Conservation (phyloP, 2,888 invertebrate genomes). For the Polietes domitor region DNA sequence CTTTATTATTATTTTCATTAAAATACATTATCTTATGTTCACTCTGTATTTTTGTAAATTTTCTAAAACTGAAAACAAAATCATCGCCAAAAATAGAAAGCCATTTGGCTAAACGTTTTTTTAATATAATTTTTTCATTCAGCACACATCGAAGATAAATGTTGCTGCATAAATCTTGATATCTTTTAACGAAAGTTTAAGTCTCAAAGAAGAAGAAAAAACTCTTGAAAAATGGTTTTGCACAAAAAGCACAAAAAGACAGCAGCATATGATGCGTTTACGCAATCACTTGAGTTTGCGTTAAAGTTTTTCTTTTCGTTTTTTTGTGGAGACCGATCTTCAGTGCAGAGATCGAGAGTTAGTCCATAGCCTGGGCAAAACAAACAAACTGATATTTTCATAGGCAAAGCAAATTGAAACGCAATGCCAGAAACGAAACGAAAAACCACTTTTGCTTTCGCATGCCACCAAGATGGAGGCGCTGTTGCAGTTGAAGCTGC, state of each 20-base stretch:
- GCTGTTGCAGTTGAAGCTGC: not conserved
- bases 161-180: not conserved
- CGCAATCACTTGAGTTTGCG: not conserved
- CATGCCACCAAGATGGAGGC: not conserved
- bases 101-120: too few species aligned
- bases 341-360: not conserved
- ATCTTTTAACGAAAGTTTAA: not conserved
- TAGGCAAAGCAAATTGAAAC: not conserved
- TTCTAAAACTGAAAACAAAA: too few species aligned
- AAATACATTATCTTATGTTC: too few species aligned
- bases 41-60: too few species aligned
- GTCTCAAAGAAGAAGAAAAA: not conserved
- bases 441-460: conserved; percentile 63
- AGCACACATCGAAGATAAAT: not conserved
- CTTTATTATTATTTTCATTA: too few species aligned
- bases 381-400: not conserved
- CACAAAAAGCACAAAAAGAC: not conserved
- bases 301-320: not conserved
- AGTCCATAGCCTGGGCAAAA: not conserved
- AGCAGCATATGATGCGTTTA: not conserved
- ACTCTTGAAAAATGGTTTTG: not conserved
- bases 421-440: not conserved
- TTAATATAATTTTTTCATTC: too few species aligned
- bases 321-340: not conserved
- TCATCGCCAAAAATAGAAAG: too few species aligned